A percentile compares a stretch with the other conserved stretches of the same genome.
phyloP scores from a whole-genome alignment of 2,797 vertebrate species.

The Notolepis coatsorum region DNA sequence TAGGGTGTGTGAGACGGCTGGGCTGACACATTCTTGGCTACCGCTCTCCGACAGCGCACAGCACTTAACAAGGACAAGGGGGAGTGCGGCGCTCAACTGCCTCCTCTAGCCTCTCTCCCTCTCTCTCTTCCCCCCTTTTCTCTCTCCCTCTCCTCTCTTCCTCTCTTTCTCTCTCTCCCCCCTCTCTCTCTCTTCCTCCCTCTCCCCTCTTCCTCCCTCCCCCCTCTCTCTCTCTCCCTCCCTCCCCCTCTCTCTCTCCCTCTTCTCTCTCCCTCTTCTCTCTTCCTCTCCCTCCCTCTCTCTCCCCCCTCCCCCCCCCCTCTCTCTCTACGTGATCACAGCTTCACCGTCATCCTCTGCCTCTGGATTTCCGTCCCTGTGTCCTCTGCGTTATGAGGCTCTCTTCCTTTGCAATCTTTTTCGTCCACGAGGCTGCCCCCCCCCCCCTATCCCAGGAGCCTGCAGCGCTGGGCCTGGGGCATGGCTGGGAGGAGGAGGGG shows the following conservation, averaged over 20 bases:
- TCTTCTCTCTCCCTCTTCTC: slow-evolving; percentile 17
- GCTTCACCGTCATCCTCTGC: not conserved
- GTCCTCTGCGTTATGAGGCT: too few species aligned
- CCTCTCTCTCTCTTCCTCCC: not conserved
- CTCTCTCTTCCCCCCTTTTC: not conserved
- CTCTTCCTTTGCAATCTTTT: slow-evolving; percentile 41
- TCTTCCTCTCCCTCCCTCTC: not conserved
- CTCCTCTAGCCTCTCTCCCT: slow-evolving; percentile 17
- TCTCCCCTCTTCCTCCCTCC: slow-evolving; percentile 53
- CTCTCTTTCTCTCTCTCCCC: slow-evolving; percentile 50
- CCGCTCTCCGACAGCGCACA: slow-evolving; percentile 76
- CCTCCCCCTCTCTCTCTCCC: slow-evolving; percentile 43
- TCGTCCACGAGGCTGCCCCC: slow-evolving; percentile 53
- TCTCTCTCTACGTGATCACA: not conserved
- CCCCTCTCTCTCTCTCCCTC: slow-evolving; percentile 47
- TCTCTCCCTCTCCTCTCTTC: not conserved
- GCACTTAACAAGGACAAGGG: slow-evolving; percentile 81
- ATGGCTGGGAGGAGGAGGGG: slow-evolving; percentile 23
- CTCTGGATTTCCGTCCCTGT: not conserved
- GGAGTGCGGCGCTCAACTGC: slow-evolving; percentile 74
- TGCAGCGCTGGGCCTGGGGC: slow-evolving; percentile 43
- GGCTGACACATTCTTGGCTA: slow-evolving; percentile 82
- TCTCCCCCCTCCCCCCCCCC: not conserved
- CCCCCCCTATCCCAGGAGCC: slow-evolving; percentile 30
- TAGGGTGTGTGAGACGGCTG: slow-evolving; percentile 77